These are phyloP conservation scores for Drosophila eohydei DNA, from an alignment of 2,888 invertebrate genomes.

Conservation along the genomic window DNA sequence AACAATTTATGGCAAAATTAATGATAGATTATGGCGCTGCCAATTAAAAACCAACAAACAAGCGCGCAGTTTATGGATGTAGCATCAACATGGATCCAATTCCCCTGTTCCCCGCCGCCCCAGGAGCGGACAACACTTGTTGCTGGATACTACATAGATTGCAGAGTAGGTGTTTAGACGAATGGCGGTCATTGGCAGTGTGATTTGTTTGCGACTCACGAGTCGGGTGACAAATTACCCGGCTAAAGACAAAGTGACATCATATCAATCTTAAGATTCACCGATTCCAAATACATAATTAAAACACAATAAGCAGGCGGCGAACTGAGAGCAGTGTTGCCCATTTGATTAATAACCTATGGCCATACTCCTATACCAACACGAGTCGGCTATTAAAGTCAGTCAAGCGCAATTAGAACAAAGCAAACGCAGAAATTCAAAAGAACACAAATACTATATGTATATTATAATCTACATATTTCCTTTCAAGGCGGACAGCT, in stretches of 20 bases:
- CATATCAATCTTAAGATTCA: conserved; percentile 51
- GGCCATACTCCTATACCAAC: conserved; percentile 18
- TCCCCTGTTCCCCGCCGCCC: background rate
- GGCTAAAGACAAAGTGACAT: conserved; percentile 58
- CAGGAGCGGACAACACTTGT: background rate
- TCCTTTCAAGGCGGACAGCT: conserved; percentile 59
- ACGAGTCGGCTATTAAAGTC: conserved; percentile 67
- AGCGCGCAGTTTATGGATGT: conserved; percentile 73
- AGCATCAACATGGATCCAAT: conserved; percentile 39
- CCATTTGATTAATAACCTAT: conserved; percentile 72
- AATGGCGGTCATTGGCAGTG: conserved; percentile 60
- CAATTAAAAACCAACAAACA: conserved; percentile 80
- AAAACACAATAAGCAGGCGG: conserved; percentile 62
- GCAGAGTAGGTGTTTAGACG: conserved; percentile 74
- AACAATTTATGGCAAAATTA: conserved; percentile 80
- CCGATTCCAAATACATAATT: conserved; percentile 63
- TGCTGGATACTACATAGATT: conserved; percentile 38
- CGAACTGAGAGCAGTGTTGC: conserved; percentile 23
- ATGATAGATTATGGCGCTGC: conserved; percentile 80
- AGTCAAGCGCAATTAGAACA: conserved; percentile 78
- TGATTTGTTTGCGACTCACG: conserved; percentile 54
- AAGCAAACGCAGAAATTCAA: conserved; percentile 44
- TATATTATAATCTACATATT: conserved; percentile 41
- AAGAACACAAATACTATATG: conserved; percentile 24
- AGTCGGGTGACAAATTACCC: conserved; percentile 68